These are phyloP conservation scores for Hipparchia sbordonii DNA, from an alignment of 2,888 invertebrate species.

Conservation along the genomic window DNA sequence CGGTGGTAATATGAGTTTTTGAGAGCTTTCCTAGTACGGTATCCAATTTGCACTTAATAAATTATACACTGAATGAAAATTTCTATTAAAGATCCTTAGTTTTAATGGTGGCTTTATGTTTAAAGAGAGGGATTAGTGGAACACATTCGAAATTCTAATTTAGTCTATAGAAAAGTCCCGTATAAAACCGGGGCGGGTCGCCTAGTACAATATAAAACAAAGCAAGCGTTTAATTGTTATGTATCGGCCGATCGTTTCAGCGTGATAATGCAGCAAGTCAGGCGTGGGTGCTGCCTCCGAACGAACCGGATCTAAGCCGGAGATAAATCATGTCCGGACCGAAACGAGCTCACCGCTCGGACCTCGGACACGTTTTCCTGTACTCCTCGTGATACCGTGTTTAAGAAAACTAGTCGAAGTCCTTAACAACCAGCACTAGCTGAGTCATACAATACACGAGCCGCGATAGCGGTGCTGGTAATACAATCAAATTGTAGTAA, in stretches of 20 bases:
- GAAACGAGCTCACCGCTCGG: slow-evolving; percentile 51
- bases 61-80: no score
- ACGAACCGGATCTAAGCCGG: slow-evolving; percentile 73
- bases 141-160: no score
- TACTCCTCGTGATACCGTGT: slow-evolving; percentile 25
- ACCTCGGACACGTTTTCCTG: slow-evolving; percentile 34
- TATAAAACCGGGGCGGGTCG: no score
- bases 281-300: slow-evolving; percentile 67
- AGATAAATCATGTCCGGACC: slow-evolving; percentile 71
- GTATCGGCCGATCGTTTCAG: slow-evolving; percentile 68
- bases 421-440: slow-evolving; percentile 18
- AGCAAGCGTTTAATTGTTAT: slow-evolving; percentile 54
- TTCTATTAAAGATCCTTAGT: no score
- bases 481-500: slow-evolving; percentile 20
- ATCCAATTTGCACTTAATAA: no score
- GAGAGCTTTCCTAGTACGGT: no score
- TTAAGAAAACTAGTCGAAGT: slow-evolving; percentile 24
- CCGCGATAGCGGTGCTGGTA: slow-evolving; percentile 8
- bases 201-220: slow-evolving; percentile 28
- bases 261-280: slow-evolving; percentile 70
- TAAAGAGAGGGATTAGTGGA: no score
- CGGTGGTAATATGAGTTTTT: no score
- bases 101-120: no score
- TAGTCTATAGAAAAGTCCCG: not conserved
- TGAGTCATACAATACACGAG: slow-evolving; percentile 21